Evolutionary conservation across 2,797 vertebrate genomes (phyloP), one percentile per base, ranked within the genome.

Genomic region (Hydrocynus forskahlii): DNA sequence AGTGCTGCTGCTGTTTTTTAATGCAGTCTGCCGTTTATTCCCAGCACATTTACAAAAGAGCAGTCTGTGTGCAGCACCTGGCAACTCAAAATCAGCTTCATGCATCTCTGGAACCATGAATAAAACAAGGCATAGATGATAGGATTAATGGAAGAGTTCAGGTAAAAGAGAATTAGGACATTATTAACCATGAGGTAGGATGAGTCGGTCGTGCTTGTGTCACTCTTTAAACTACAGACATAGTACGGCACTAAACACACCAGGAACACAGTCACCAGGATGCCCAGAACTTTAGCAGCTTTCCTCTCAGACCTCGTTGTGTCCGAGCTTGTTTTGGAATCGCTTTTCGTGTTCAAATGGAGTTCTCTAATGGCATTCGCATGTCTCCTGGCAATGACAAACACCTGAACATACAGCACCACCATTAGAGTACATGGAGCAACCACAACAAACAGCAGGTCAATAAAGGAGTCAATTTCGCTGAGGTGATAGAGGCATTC

Each of bases 91-190:
- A 87, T 84, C 9, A 87, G 38, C 67, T 86, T 86, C 17, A 80
- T 63, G 54, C 84, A 81, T 21, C 69, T 85, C 64, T 87, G 83
- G 70, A 88, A 88, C 87, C 86, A 87, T 4, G 84, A 80, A 50
- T 87, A 87, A 25, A 88, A 86, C 50, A 87, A 64, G 16, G 87
- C 86, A 77, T 87, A 87, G 74, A 88, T 84, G 8, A 87, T 17
- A 0, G 87, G 87, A 84, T 88, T 88, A 10, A 88, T 82, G 10
- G 83, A 78, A 0, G 87, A 88, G 75, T 88, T 88, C 1, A 86
- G 45, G 29, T 80, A 86, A 62, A 88, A 76, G 9, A 88, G 48
- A 16, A 77, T 76, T 13, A 81, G 60, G 54, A 84, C 76, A 67
- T 77, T 84, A 75, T 85, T 80, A 1, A 88, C 64, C 9, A 80